These are phyloP conservation scores for Nebria brevicollis DNA, from an alignment of 2,888 invertebrate genomes.

Conservation along the genomic window DNA sequence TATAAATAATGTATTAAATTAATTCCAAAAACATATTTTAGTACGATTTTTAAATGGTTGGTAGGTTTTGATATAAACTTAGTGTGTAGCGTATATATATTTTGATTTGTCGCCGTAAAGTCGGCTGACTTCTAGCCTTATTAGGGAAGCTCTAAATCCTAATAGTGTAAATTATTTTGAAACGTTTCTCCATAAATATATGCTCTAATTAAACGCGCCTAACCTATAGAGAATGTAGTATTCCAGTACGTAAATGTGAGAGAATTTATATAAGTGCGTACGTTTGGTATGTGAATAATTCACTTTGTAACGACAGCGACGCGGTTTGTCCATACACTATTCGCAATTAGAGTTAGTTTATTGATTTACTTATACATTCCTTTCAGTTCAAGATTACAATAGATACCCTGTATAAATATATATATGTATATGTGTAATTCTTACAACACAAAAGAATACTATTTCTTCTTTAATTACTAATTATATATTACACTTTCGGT, in stretches of 20 bases:
- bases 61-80: neutral
- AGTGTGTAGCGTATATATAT: neutral
- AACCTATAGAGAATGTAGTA: constrained; percentile 26
- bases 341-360: constrained; percentile 36
- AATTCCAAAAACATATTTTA: too few species aligned
- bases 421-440: neutral
- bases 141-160: constrained; percentile 14
- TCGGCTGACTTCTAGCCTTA: neutral
- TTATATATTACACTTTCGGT: neutral
- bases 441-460: constrained; percentile 11
- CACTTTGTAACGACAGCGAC: constrained; percentile 19
- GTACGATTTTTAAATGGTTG: neutral
- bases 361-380: constrained; percentile 38
- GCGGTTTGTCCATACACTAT: constrained; percentile 27
- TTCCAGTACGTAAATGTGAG: constrained; percentile 28
- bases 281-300: constrained; percentile 31
- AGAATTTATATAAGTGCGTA: constrained; percentile 33
- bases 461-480: constrained; percentile 16
- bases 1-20: neutral
- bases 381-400: constrained; percentile 18
- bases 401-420: constrained; percentile 10
- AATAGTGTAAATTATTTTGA: constrained; percentile 11
- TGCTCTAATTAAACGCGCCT: constrained; percentile 37
- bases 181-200: constrained; percentile 34
- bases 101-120: neutral